Percentiles rank a stretch among this genome's conserved stretches.
Evolutionary conservation across 2,888 invertebrate genomes (phyloP).

Genomic region (Proisotoma minuta): DNA sequence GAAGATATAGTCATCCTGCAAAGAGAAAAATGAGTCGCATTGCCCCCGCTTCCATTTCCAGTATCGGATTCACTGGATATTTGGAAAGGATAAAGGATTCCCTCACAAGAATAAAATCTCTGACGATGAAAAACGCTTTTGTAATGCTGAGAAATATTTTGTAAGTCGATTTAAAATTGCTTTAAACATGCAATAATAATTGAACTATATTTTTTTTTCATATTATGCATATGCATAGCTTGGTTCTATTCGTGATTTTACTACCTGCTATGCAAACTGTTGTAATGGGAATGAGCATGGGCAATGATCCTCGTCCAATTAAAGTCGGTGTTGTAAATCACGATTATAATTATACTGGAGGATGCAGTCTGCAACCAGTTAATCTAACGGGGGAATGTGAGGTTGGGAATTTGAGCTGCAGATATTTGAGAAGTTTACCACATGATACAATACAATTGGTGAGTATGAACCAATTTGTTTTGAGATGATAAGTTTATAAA

Average conservation of each 20-base stretch:
- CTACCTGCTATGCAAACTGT: slow-evolving; percentile 11
- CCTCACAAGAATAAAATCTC: background rate
- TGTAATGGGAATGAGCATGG: slow-evolving; percentile 12
- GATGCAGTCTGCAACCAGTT: background rate
- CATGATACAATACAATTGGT: background rate
- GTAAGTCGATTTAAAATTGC: slow-evolving; percentile 6
- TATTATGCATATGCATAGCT: background rate
- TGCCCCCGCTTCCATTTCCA: background rate
- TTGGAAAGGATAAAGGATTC: background rate
- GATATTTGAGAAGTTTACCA: background rate
- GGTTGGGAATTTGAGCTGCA: slow-evolving; percentile 8
- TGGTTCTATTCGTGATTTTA: slow-evolving; percentile 8
- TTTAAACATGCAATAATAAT: background rate
- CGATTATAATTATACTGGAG: slow-evolving; percentile 1
- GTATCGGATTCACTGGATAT: background rate
- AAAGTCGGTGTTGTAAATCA: slow-evolving; percentile 12
- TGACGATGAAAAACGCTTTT: slow-evolving; percentile 8
- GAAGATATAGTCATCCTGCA: background rate
- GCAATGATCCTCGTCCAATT: slow-evolving; percentile 12
- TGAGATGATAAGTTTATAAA: background rate
- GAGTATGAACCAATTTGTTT: background rate
- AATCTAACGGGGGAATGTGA: background rate
- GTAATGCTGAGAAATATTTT: slow-evolving; percentile 11
- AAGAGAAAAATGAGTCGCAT: slow-evolving; percentile 5
- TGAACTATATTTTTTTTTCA: too few relatives aligned